Conservation (phyloP, 2,113 vertebrate species). For the Indicator maculatus region DNA sequence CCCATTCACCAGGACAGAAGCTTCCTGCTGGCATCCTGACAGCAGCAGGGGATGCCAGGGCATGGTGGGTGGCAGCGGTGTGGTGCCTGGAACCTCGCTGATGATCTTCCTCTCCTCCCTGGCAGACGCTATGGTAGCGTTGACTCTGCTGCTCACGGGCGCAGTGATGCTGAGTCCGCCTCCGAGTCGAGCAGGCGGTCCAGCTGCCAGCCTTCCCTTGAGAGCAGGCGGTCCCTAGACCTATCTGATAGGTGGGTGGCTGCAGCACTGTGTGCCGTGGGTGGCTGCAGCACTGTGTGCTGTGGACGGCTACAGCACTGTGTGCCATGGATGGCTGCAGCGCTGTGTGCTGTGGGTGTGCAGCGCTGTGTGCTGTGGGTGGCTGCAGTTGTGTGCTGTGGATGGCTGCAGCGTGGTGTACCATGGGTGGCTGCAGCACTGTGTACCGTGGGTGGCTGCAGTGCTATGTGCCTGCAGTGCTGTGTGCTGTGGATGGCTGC, state of each 20-base stretch:
- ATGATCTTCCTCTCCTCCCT: constrained; percentile 79
- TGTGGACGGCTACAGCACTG: constrained; percentile 70
- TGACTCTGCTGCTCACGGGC: constrained; percentile 91
- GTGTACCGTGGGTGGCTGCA: too few species aligned
- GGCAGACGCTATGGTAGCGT: constrained; percentile 92
- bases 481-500: too few species aligned
- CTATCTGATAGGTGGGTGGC: constrained; percentile 91
- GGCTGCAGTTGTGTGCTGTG: too few species aligned
- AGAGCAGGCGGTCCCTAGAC: constrained; percentile 88
- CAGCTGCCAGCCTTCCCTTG: constrained; percentile 91
- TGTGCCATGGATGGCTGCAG: not conserved
- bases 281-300: constrained; percentile 38
- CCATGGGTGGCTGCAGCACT: too few species aligned
- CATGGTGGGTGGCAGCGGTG: not conserved
- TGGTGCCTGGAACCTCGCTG: constrained; percentile 49
- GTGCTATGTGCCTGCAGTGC: too few species aligned
- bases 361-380: not conserved
- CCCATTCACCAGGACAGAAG: not conserved
- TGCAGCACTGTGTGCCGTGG: constrained; percentile 68
- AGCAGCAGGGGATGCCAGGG: not conserved
- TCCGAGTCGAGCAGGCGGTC: constrained; percentile 88
- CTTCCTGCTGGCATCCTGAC: not conserved
- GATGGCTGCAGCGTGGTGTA: too few species aligned
- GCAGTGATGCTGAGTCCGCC: constrained; percentile 90
- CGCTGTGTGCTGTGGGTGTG: not conserved